Percentiles rank a stretch among this genome's conserved stretches.
Conservation (phyloP, 2,113 vertebrate genomes). For the Ptilonorhynchus violaceus region DNA sequence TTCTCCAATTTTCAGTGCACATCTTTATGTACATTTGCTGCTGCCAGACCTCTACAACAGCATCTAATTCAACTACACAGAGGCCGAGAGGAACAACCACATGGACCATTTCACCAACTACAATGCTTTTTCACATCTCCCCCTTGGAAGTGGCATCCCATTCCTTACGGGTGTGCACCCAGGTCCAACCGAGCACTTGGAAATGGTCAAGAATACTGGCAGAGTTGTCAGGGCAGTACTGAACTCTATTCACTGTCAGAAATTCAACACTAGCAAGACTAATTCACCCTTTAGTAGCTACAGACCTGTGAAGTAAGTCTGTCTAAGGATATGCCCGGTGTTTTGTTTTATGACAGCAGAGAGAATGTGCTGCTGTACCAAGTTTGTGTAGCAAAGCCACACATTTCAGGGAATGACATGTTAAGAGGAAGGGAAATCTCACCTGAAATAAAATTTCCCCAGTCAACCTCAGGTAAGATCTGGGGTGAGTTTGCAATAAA, state of each 20-base stretch:
- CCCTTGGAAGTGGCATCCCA: background rate
- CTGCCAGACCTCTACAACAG: background rate
- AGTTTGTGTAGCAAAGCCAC: background rate
- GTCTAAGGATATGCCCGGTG: background rate
- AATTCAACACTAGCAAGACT: background rate
- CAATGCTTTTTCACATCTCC: background rate
- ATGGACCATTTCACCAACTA: background rate
- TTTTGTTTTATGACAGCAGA: background rate
- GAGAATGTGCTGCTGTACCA: background rate
- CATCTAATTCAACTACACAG: background rate
- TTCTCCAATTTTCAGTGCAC: background rate
- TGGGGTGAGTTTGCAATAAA: background rate
- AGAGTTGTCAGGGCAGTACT: background rate
- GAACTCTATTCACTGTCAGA: background rate
- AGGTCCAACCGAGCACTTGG: fast-evolving
- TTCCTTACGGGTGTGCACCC: fast-evolving
- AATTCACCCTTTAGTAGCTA: background rate
- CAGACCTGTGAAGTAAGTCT: background rate
- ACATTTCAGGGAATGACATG: background rate
- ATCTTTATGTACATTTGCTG: background rate
- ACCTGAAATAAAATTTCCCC: background rate
- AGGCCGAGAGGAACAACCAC: background rate
- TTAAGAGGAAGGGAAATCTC: background rate
- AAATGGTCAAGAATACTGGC: background rate
- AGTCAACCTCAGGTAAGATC: background rate